Evolutionary conservation across 2,797 vertebrate genomes (phyloP), one percentile per base, ranked within the genome.

Genomic region (Chaetophractus vellerosus): DNA sequence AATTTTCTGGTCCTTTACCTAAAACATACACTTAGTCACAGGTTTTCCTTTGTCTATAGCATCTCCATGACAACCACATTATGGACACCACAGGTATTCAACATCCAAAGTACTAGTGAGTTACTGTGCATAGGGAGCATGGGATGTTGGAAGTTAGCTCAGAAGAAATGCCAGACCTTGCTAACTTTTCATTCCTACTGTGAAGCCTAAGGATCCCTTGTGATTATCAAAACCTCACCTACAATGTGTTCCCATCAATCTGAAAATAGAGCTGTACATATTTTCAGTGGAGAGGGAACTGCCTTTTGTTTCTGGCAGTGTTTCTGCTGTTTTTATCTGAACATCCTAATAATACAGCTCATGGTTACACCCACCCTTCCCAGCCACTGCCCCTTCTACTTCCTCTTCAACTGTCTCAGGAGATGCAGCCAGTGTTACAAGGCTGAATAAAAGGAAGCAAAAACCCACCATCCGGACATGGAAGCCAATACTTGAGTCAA

Each of bases 341-440:
- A 95, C 89, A 95, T 87, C 92, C 96, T 95, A 94, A 90, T 76
- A 90, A 88, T n/a, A 79, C 88, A 69, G 88, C 50, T 88, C 79
- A 76, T 31, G 84, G 96, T 93, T 55, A 96, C 95, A 57, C 92
- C 94, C 96, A 80, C 41, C 19, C 85, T 96, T 93, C 87, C 83
- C 87, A 96, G 82, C 41, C 91, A 74, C 1, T 41, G 85, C 87
- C 48, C 66, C 5, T 48, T 48, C 83, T 55, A 92, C 64, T 96
- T 96, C 93, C 96, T 90, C 2, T 74, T 81, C 88, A 75, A 83
- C 48, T 72, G 92, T 96, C 96, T 90, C 69, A 55, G 68, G 87
- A 94, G 93, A 95, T 61, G 38, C 68, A 87, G 92, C 33, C 81
- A 19, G 93, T 85, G 89, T 36, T 57, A 88, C 11, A 26, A 55